These are phyloP conservation scores for Protosalanx chinensis DNA, from an alignment of 2,797 vertebrate genomes.

Conservation along the genomic window DNA sequence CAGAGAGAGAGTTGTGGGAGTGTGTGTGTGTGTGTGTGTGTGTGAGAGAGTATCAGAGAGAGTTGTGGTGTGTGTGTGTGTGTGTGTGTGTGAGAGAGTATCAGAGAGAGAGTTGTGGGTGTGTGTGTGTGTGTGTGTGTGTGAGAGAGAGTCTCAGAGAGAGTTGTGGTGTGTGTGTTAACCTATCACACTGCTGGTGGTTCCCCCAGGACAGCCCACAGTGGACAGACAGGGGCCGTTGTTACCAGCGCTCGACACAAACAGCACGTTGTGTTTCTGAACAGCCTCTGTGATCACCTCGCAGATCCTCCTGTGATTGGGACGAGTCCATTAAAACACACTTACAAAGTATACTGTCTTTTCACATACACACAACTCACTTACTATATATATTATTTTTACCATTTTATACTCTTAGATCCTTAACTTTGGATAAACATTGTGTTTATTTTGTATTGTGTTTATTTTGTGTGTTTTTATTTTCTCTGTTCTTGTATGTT, in stretches of 20 bases:
- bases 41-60: not conserved
- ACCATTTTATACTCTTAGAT: too few species aligned
- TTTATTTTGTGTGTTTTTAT: too few species aligned
- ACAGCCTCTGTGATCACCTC: conserved; percentile 97
- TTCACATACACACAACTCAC: not conserved
- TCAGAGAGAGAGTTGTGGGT: not conserved
- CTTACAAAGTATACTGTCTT: not conserved
- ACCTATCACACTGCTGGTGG: conserved; percentile 95
- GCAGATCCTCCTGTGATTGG: conserved; percentile 86
- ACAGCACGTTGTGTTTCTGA: conserved; percentile 95
- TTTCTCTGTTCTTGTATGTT: too few species aligned
- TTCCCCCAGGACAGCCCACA: conserved; percentile 96
- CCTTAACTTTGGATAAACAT: too few species aligned
- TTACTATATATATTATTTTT: too few species aligned
- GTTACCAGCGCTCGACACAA: conserved; percentile 97
- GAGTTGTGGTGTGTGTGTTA: not conserved
- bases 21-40: not conserved
- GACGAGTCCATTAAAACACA: not conserved
- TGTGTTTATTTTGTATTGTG: too few species aligned
- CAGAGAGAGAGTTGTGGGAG: not conserved
- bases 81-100: not conserved
- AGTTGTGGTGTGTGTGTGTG: not conserved
- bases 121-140: conserved; percentile 1
- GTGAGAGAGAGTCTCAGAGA: not conserved
- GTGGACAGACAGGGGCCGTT: conserved; percentile 97